phyloP scores from a whole-genome alignment of 2,113 vertebrate species.

The Stegostoma tigrinum region DNA sequence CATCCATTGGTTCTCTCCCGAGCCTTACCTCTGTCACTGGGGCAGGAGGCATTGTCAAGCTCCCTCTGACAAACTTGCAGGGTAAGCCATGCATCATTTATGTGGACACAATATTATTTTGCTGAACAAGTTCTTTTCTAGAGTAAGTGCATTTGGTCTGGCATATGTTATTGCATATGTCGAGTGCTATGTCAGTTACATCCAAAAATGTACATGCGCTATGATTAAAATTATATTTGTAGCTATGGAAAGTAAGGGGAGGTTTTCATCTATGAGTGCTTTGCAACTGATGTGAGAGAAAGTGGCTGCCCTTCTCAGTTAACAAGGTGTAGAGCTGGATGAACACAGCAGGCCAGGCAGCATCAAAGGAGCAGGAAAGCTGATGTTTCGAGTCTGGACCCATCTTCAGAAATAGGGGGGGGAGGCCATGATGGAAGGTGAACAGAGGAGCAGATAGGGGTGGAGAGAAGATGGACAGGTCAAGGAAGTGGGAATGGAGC shows the following conservation, averaged over 20 bases:
- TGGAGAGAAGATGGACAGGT: too few species aligned
- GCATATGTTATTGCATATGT: not conserved
- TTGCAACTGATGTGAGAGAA: not conserved
- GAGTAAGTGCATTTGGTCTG: not conserved
- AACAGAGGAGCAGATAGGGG: too few species aligned
- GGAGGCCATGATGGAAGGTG: too few species aligned
- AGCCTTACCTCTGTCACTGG: constrained; percentile 71
- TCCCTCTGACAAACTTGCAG: constrained; percentile 80
- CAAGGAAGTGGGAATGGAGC: too few species aligned
- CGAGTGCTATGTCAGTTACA: not conserved
- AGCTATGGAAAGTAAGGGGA: not conserved
- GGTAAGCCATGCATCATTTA: constrained; percentile 56
- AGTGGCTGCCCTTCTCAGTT: not conserved
- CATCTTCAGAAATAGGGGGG: too few species aligned
- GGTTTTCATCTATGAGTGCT: not conserved
- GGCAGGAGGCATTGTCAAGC: constrained; percentile 78
- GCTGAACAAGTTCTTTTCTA: not conserved
- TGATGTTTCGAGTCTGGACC: too few species aligned
- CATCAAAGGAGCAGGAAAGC: too few species aligned
- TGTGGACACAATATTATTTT: not conserved
- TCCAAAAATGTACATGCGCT: not conserved
- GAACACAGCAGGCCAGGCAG: too few species aligned
- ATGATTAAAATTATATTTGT: not conserved
- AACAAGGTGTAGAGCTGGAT: too few species aligned
- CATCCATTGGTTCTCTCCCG: constrained; percentile 79